Evolutionary conservation across 2,888 invertebrate species (phyloP), one percentile per base, ranked within the genome.

Genomic region (Ophion obscuratus): DNA sequence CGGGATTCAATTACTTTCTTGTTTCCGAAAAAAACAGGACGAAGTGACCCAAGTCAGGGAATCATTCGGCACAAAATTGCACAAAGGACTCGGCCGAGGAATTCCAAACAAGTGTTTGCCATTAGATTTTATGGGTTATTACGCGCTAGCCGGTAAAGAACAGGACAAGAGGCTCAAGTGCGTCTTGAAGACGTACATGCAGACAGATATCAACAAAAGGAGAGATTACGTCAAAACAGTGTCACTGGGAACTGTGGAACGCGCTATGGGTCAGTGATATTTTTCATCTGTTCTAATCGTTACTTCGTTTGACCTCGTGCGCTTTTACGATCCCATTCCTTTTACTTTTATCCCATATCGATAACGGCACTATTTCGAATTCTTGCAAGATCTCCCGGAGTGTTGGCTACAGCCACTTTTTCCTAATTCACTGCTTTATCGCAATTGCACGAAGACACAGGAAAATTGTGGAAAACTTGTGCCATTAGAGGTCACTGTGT

Each of bases 61-160:
- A 94, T 96, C 96, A 74, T 99, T 99, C 94, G 97, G 98, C 6
- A 95, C 96, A 68, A 99, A 99, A 95, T 95, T 99, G 90, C 99
- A 99, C 94, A 99, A 99, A 95, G 98, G 98, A 81, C 94, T 97
- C 77, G 95, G 96, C 64, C 94, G 97, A 94, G 97, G 98, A 87
- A 96, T 98, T 88, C 98, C 98, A 3, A 97, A 97, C 92, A 97
- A 98, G 93, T 98, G 98, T 92, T 95, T 99, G 87, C 99, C 99
- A 0, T 95, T 99, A 79, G 99, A 99, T 95, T 99, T 99, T 95
- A 98, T 99, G 98, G 98, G 98, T 24, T 98, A 98, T 94, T 99
- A 99, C 95, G 97, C 97, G 57, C 95, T 99, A 81, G 97, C 97
- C 53, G 99, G 99, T 0, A 96, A 97, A 88, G 99, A 99, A 94